Evolutionary conservation across 1,140 invertebrate species (phyloP).

Genomic region (Leptinotarsa defecta): DNA sequence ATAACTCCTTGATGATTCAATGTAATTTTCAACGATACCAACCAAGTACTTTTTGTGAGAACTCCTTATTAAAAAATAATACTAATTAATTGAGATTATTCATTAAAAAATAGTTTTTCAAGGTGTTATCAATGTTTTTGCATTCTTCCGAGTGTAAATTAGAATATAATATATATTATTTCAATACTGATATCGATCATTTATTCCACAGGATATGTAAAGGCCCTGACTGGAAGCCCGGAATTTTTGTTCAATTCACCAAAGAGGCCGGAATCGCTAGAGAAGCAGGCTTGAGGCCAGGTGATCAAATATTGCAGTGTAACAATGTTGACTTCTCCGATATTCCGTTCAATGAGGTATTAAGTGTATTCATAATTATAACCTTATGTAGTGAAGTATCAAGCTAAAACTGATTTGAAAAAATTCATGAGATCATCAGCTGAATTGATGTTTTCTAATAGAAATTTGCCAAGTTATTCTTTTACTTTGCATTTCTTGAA

Average conservation of each 20-base stretch:
- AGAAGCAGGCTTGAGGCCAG: conserved; percentile 83
- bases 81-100: too few species aligned
- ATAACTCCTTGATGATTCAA: too few species aligned
- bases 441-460: background rate
- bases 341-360: conserved; percentile 79
- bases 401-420: background rate
- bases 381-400: too few species aligned
- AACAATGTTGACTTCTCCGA: conserved; percentile 81
- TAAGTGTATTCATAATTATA: conserved; percentile 4
- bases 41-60: too few species aligned
- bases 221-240: conserved; percentile 81
- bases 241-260: conserved; percentile 90
- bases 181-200: background rate
- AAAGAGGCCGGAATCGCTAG: conserved; percentile 85
- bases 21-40: too few species aligned
- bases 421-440: background rate
- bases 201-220: conserved; percentile 70
- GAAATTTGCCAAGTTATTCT: too few species aligned
- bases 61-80: too few species aligned
- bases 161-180: too few species aligned
- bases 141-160: too few species aligned
- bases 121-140: too few species aligned
- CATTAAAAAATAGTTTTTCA: too few species aligned
- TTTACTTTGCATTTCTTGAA: too few species aligned
- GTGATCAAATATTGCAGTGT: conserved; percentile 90